phyloP scores from a whole-genome alignment of 2,797 vertebrate genomes.

The Chaenodraco wilsoni region DNA sequence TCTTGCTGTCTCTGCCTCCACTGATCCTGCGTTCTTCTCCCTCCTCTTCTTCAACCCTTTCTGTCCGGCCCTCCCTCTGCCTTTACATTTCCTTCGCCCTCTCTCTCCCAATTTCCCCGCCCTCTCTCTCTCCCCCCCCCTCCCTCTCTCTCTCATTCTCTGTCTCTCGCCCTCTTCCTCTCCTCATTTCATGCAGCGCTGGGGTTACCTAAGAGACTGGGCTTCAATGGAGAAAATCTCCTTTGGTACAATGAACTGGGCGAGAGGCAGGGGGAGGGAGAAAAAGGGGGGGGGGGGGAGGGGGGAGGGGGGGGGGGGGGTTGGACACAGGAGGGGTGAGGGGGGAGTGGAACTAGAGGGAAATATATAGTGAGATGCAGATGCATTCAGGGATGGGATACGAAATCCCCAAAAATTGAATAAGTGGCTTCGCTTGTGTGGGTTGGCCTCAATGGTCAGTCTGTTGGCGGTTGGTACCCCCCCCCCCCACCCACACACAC shows the following conservation, averaged over 20 bases:
- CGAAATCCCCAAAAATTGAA: constrained; percentile 70
- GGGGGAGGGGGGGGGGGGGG: constrained; percentile 48
- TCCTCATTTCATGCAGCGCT: constrained; percentile 87
- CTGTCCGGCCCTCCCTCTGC: constrained; percentile 78
- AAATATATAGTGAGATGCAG: constrained; percentile 78
- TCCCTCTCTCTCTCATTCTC: constrained; percentile 59
- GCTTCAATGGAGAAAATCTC: constrained; percentile 90
- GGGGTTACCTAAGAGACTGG: constrained; percentile 89
- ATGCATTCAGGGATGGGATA: constrained; percentile 66
- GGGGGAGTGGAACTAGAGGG: constrained; percentile 54
- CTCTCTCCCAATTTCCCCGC: constrained; percentile 49
- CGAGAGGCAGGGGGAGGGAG: constrained; percentile 66
- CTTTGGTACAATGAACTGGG: constrained; percentile 85
- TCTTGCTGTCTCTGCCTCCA: constrained; percentile 61
- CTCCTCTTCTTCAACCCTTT: constrained; percentile 81
- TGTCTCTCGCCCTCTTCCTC: constrained; percentile 75
- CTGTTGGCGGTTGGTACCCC: constrained; percentile 53
- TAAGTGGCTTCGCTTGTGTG: constrained; percentile 73
- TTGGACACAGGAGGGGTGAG: constrained; percentile 43
- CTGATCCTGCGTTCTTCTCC: constrained; percentile 79
- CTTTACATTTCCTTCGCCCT: constrained; percentile 79
- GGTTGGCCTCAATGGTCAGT: constrained; percentile 69
- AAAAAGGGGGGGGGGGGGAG: constrained; percentile 17
- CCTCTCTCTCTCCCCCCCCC: constrained; percentile 48
- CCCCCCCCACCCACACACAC: background rate